Percentiles rank a stretch among this genome's conserved stretches.
These are phyloP conservation scores for Gobionotothen gibberifrons DNA, from an alignment of 2,797 vertebrate species.

Conservation along the genomic window DNA sequence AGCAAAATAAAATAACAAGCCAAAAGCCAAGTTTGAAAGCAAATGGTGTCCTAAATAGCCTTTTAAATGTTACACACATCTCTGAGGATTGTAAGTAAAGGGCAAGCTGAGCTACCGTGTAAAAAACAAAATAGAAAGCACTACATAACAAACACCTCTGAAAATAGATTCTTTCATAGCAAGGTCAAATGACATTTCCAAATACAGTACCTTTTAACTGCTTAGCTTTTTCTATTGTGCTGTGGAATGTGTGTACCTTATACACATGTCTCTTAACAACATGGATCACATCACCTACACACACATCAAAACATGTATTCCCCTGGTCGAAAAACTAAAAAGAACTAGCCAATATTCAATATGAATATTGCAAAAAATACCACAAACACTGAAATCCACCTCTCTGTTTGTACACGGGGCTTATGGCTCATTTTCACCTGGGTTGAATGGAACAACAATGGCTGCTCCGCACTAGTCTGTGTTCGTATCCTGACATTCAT, in stretches of 20 bases:
- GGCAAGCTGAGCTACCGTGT: not conserved
- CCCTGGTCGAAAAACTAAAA: not conserved
- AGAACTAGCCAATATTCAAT: not conserved
- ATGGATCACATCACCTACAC: not conserved
- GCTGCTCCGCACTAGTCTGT: constrained; percentile 16
- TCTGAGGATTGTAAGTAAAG: not conserved
- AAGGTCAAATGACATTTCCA: constrained; percentile 3
- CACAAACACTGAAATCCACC: constrained; percentile 68
- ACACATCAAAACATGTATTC: not conserved
- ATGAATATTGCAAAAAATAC: constrained; percentile 74
- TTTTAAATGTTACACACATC: constrained; percentile 4
- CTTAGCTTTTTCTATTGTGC: not conserved
- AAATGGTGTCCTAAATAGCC: constrained; percentile 6
- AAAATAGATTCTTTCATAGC: constrained; percentile 18
- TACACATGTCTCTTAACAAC: not conserved
- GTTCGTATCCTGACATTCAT: constrained; percentile 42
- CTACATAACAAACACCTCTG: constrained; percentile 1
- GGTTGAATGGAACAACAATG: constrained; percentile 38
- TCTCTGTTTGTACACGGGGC: constrained; percentile 59
- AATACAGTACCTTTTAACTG: not conserved
- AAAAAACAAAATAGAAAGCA: constrained; percentile 31
- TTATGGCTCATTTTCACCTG: constrained; percentile 50
- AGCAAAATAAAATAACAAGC: not conserved
- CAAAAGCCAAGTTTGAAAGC: not conserved
- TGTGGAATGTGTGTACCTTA: not conserved